Evolutionary conservation across 2,113 vertebrate species (phyloP), one percentile per base, ranked within the genome.

Genomic region (Ascaphus truei): DNA sequence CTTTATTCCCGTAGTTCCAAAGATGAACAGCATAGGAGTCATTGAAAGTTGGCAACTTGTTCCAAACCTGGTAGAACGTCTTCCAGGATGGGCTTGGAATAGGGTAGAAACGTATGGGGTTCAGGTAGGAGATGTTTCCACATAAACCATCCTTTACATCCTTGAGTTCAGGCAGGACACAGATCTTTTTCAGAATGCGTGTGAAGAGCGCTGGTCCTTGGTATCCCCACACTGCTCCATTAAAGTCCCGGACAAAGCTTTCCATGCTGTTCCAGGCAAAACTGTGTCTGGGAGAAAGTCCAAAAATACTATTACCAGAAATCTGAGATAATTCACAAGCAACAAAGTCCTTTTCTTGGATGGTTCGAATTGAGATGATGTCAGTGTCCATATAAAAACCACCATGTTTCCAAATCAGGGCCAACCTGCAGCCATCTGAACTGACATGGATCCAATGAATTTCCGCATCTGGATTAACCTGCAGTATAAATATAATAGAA

Each of bases 381-480:
- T 91, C 90, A 0, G 87, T 90, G 74, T 91, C 90, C 88, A 90
- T 80, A 69, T 91, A 91, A 76, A 88, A 73, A 16, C 90, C 89
- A 0, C 90, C 90, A 0, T 87, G 87, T 66, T 86, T 91, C 90
- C 90, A 91, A 62, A 90, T 79, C 29, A 89, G 57, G 0, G 90
- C 90, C 72, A 91, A 79, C 2, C 90, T 84, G 67, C 77, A 74
- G 5, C 88, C 90, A 0, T 91, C 90, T 0, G 90, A 89, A 67
- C 84, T 87, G 75, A 89, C 13, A 0, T 90, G 83, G 2, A 86
- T 51, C 90, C 90, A 91, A 72, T 85, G 48, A 16, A 79, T 83
- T 78, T 91, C 75, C 13, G 50, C 7, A 16, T 76, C 76, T 0
- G 72, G 39, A 7, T 85, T 77, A n/a, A 90, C 63, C 90, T 91